phyloP scores from a whole-genome alignment of 2,888 invertebrate genomes.

The Cryptops parisi region DNA sequence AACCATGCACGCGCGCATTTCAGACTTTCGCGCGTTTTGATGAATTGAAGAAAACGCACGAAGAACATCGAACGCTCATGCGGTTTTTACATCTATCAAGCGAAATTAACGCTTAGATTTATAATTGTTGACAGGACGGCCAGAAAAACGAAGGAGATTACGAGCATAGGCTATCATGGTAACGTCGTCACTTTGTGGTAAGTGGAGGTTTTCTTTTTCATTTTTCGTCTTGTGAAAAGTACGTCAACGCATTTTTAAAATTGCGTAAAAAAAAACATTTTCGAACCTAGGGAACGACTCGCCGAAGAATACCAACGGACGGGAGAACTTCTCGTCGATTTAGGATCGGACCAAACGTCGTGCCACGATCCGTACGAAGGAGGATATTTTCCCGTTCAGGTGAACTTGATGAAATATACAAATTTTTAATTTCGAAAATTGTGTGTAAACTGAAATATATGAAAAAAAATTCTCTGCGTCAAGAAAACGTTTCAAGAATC shows the following conservation, averaged over 20 bases:
- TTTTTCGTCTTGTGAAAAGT: not conserved
- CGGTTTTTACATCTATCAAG: no score
- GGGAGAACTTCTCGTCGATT: constrained; percentile 41
- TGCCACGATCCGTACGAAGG: constrained; percentile 45
- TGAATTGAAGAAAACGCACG: no score
- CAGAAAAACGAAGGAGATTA: constrained; percentile 27
- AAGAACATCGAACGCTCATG: no score
- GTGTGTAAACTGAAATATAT: not conserved
- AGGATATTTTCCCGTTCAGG: constrained; percentile 43
- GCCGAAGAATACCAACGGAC: constrained; percentile 36
- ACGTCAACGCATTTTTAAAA: not conserved
- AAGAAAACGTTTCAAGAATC: not conserved
- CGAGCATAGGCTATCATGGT: constrained; percentile 43
- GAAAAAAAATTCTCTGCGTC: not conserved
- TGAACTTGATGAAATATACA: constrained; percentile 20
- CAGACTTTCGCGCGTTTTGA: no score
- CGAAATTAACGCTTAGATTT: no score
- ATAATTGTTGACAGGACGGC: no score
- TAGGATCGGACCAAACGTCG: constrained; percentile 47
- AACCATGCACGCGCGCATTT: no score
- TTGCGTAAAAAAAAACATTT: not conserved
- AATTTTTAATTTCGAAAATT: not conserved
- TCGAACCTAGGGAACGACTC: constrained; percentile 36
- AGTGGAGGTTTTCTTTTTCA: constrained; percentile 11
- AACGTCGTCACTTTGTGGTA: constrained; percentile 42